Conservation (phyloP, 2,113 vertebrate species). For the Mellivora capensis region DNA sequence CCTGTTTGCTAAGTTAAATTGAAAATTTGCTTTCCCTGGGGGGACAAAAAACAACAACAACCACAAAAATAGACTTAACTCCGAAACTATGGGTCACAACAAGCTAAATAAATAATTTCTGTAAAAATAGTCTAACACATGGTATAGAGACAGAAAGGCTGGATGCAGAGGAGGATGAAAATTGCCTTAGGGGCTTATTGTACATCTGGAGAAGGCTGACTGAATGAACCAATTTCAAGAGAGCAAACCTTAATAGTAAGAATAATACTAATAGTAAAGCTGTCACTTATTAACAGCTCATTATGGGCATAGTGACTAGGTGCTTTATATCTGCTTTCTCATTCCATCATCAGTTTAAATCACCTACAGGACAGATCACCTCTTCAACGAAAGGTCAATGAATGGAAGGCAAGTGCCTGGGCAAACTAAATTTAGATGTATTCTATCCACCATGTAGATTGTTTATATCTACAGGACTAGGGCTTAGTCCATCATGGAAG, state of each 20-base stretch:
- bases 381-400: neutral
- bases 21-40: neutral
- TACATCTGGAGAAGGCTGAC: neutral
- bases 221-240: neutral
- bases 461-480: neutral
- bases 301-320: neutral
- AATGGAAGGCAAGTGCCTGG: neutral
- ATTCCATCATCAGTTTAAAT: neutral
- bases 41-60: neutral
- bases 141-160: neutral
- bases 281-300: neutral
- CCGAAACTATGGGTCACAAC: conserved; percentile 1
- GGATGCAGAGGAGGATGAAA: neutral
- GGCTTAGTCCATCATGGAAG: neutral
- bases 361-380: neutral
- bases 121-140: neutral
- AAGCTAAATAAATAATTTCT: neutral
- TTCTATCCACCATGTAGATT: neutral
- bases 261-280: neutral
- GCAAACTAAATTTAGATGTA: neutral
- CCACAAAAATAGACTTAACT: neutral
- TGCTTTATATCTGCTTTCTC: neutral
- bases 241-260: neutral
- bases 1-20: conserved; percentile 25
- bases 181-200: neutral